Evolutionary conservation across 2,113 vertebrate genomes (phyloP).

Genomic region (Apodemus speciosus): DNA sequence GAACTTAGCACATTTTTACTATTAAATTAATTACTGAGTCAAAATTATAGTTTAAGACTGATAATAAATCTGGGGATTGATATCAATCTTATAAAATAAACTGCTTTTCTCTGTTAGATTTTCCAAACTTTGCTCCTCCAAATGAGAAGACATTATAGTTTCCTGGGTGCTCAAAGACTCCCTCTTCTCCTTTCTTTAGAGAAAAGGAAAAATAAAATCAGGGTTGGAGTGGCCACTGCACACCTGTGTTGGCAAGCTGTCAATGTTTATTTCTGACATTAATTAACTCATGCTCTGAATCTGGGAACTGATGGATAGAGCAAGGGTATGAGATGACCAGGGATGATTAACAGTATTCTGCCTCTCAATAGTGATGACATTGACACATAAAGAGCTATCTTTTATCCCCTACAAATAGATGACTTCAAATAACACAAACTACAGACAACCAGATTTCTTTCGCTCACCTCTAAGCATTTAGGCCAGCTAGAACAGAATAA

Average conservation of each 20-base stretch:
- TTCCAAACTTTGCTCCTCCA: conserved; percentile 1
- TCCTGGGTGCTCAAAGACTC: conserved; percentile 24
- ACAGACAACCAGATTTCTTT: conserved; percentile 34
- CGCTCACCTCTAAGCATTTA: conserved; percentile 61
- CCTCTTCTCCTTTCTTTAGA: not conserved
- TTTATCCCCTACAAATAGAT: conserved; percentile 59
- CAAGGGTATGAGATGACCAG: not conserved
- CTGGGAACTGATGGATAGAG: conserved; percentile 49
- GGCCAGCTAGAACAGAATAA: conserved; percentile 59
- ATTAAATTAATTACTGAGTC: not conserved
- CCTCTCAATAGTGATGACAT: conserved; percentile 34
- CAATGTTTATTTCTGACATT: conserved; percentile 40
- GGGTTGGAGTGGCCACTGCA: not conserved
- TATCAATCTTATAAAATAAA: conserved; percentile 31
- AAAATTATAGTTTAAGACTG: not conserved
- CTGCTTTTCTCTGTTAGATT: not conserved
- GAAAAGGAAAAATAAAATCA: conserved; percentile 2
- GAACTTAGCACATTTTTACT: not conserved
- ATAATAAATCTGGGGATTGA: not conserved
- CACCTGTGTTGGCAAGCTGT: conserved; percentile 20
- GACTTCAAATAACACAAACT: not conserved
- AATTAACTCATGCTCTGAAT: conserved; percentile 57
- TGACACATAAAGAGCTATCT: conserved; percentile 49
- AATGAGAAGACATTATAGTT: conserved; percentile 2
- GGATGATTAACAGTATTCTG: conserved; percentile 53